Evolutionary conservation across 1,140 invertebrate species (phyloP).

Genomic region (Conus betulinus): DNA sequence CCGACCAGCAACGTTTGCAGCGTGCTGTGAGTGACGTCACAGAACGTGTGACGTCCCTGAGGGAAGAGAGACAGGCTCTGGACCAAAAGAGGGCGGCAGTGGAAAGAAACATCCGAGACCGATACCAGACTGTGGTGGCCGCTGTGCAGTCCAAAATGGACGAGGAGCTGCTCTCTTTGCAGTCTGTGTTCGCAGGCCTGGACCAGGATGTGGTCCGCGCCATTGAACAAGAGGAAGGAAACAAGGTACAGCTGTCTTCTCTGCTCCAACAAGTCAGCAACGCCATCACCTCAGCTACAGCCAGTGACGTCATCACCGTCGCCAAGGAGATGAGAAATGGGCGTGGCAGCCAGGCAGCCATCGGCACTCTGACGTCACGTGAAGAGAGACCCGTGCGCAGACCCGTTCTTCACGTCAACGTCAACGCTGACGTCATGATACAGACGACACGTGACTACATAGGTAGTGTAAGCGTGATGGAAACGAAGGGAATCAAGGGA

Average conservation of each 20-base stretch:
- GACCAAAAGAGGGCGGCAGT: background rate
- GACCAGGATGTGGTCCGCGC: background rate
- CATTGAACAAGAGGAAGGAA: background rate
- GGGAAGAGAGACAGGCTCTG: background rate
- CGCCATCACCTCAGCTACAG: background rate
- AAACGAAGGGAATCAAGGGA: background rate
- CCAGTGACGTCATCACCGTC: background rate
- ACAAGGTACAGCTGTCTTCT: background rate
- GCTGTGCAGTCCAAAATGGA: background rate
- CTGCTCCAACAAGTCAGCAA: background rate
- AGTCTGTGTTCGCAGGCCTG: background rate
- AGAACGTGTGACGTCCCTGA: background rate
- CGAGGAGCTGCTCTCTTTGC: background rate
- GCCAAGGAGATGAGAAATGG: background rate
- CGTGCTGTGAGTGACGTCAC: background rate
- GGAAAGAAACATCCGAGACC: background rate
- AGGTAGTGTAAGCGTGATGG: background rate
- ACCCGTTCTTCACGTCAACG: background rate
- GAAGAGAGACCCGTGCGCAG: background rate
- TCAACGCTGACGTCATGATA: background rate
- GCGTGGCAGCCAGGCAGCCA: background rate
- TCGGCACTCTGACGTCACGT: background rate
- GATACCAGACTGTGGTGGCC: background rate
- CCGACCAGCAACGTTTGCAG: background rate
- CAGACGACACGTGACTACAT: background rate